A percentile compares a stretch with the other conserved stretches of the same genome.
These are phyloP conservation scores for Sesia bembeciformis DNA, from an alignment of 2,888 invertebrate genomes.

Conservation along the genomic window DNA sequence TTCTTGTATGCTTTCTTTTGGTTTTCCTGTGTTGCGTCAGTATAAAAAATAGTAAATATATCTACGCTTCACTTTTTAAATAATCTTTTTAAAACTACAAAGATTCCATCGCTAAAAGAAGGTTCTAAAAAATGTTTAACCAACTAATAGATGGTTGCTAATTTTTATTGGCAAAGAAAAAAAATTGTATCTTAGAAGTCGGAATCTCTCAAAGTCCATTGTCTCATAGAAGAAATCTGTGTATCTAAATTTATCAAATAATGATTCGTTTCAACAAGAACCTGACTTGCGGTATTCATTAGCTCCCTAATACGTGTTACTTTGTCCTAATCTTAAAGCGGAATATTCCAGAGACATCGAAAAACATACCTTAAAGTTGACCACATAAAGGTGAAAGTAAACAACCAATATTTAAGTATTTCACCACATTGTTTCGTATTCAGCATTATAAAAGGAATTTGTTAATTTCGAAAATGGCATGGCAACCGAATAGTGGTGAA, in stretches of 20 bases:
- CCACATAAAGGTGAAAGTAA: constrained; percentile 14
- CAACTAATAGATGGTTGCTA: no score
- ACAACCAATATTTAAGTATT: constrained; percentile 29
- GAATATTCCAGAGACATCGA: constrained; percentile 17
- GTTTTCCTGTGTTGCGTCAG: no score
- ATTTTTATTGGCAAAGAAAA: no score
- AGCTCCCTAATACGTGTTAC: constrained; percentile 64
- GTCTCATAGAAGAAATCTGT: background rate
- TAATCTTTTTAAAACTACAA: no score
- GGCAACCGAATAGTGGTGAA: constrained; percentile 25
- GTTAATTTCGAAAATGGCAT: constrained; percentile 45
- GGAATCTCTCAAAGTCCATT: background rate
- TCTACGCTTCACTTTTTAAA: no score
- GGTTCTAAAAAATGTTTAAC: no score
- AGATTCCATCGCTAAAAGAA: no score
- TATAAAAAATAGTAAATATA: no score
- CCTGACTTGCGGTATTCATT: constrained; percentile 64
- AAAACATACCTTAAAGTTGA: constrained; percentile 17
- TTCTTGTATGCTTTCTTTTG: no score
- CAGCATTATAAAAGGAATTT: constrained; percentile 44
- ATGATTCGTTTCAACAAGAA: constrained; percentile 17
- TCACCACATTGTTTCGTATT: constrained; percentile 51
- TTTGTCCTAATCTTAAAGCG: constrained; percentile 58
- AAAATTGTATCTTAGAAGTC: no score
- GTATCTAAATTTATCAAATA: background rate